Evolutionary conservation across 1,140 invertebrate genomes (phyloP).

Genomic region (Pemphigus obesinymphae): DNA sequence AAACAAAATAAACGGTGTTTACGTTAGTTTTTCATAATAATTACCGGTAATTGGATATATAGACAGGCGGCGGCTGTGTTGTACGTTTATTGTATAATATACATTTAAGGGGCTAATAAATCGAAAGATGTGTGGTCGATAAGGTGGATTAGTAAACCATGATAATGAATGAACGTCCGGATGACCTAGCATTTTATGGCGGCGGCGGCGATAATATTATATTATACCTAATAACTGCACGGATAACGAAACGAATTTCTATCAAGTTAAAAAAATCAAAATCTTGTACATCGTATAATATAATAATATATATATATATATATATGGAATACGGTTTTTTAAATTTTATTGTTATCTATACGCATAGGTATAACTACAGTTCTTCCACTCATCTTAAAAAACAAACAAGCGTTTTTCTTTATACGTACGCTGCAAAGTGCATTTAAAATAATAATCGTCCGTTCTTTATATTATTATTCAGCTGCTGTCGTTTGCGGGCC

Average conservation of each 20-base stretch:
- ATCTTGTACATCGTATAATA: neutral
- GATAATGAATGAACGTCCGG: neutral
- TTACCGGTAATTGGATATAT: constrained; percentile 3
- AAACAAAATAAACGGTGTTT: constrained; percentile 15
- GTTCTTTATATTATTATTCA: neutral
- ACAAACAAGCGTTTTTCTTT: neutral
- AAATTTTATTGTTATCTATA: neutral
- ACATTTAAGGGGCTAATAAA: neutral
- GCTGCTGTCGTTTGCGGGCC: neutral
- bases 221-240: neutral
- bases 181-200: neutral
- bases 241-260: constrained; percentile 1
- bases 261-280: neutral
- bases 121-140: neutral
- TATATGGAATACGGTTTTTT: neutral
- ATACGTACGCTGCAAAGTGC: neutral
- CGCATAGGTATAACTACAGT: neutral
- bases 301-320: neutral
- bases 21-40: neutral
- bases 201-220: neutral
- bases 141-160: neutral
- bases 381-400: neutral
- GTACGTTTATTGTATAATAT: neutral
- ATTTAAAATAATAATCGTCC: neutral
- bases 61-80: neutral